Evolutionary conservation across 2,888 invertebrate genomes (phyloP).

Genomic region (Lasioglossum pauxillum): DNA sequence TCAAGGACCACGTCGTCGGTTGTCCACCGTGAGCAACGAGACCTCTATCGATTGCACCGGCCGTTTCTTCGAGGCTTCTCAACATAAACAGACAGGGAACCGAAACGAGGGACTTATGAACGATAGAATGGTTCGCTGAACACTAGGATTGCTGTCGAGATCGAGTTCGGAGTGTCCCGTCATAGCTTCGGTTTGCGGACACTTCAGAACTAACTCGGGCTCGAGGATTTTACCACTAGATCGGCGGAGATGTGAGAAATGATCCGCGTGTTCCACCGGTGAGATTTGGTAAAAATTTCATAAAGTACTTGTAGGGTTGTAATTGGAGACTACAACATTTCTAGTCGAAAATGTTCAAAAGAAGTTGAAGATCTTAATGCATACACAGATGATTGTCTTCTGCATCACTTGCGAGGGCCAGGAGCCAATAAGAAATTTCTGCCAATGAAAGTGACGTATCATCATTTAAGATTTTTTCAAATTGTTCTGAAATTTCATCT

Average conservation of each 20-base stretch:
- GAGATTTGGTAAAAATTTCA: not conserved
- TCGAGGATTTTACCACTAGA: not conserved
- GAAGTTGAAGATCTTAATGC: too few species aligned
- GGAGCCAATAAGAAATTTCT: too few species aligned
- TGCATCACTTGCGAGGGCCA: too few species aligned
- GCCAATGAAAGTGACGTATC: too few species aligned
- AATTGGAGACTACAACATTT: too few species aligned
- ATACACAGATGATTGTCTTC: too few species aligned
- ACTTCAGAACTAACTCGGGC: not conserved
- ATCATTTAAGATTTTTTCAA: too few species aligned
- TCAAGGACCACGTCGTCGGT: slow-evolving; percentile 9
- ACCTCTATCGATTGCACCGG: slow-evolving; percentile 35
- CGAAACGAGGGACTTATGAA: not conserved
- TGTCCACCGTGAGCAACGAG: not conserved
- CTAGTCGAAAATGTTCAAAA: too few species aligned
- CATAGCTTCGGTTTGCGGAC: not conserved
- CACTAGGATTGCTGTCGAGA: not conserved
- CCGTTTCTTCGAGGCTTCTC: not conserved
- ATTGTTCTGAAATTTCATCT: too few species aligned
- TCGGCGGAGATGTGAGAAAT: not conserved
- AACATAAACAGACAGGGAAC: not conserved
- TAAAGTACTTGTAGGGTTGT: too few species aligned
- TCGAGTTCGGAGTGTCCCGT: not conserved
- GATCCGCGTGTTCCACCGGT: not conserved
- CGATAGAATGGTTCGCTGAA: not conserved